phyloP scores from a whole-genome alignment of 2,113 vertebrate species.

The Paraplagusia blochii region DNA sequence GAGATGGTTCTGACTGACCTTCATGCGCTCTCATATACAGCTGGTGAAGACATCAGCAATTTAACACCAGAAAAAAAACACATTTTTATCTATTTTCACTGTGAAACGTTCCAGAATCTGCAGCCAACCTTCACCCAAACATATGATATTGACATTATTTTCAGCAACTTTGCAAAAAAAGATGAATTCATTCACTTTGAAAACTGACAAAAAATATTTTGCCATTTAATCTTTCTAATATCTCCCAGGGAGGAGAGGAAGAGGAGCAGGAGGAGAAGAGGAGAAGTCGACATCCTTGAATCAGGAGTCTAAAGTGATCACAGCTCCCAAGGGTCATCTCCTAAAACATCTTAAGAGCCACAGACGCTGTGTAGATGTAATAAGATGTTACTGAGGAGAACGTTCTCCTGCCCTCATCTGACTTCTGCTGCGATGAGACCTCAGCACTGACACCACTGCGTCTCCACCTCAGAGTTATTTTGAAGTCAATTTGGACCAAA shows the following conservation, averaged over 20 bases:
- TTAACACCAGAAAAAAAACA: no score
- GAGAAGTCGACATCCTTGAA: conserved; percentile 11
- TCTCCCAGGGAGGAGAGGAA: neutral
- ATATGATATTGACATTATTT: no score
- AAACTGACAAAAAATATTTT: conserved; percentile 45
- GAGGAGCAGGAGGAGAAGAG: neutral
- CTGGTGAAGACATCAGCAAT: no score
- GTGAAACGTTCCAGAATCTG: no score
- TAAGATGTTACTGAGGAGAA: conserved; percentile 67
- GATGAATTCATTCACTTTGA: conserved; percentile 52
- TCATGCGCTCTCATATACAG: no score
- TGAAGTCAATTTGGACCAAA: conserved; percentile 55
- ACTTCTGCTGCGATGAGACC: conserved; percentile 48
- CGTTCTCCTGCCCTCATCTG: conserved; percentile 38
- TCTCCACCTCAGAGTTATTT: conserved; percentile 60
- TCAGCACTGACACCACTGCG: conserved; percentile 24
- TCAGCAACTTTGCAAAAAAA: conserved; percentile 49
- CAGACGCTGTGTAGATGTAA: conserved; percentile 62
- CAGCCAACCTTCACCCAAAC: no score
- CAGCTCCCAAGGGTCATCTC: conserved; percentile 49
- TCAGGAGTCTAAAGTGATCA: conserved; percentile 38
- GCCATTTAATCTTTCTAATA: no score
- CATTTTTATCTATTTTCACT: no score
- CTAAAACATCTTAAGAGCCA: conserved; percentile 63
- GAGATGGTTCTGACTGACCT: no score